Evolutionary conservation across 2,888 invertebrate species (phyloP).

Genomic region (Drosophila anomelani): DNA sequence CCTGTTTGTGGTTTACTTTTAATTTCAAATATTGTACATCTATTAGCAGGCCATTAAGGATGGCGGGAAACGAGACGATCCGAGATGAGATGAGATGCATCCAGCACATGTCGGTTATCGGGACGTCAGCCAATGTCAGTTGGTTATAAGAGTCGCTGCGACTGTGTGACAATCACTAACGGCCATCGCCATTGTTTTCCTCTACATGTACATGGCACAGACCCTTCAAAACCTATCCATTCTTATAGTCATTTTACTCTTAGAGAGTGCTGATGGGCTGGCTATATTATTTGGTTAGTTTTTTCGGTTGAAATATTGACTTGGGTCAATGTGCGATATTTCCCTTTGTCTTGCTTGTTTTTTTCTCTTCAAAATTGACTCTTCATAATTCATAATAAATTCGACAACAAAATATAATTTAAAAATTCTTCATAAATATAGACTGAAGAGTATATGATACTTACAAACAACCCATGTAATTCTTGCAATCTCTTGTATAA

Average conservation of each 20-base stretch:
- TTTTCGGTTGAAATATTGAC: too few relatives aligned
- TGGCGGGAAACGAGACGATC: conserved; percentile 23
- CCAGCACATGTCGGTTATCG: conserved; percentile 73
- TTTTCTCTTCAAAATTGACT: too few relatives aligned
- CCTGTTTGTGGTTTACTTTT: conserved; percentile 66
- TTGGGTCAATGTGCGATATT: too few relatives aligned
- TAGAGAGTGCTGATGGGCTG: not conserved
- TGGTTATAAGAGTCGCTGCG: conserved; percentile 30
- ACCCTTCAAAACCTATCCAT: conserved; percentile 10
- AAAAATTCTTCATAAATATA: too few relatives aligned
- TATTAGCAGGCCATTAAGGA: conserved; percentile 65
- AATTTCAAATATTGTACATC: conserved; percentile 62
- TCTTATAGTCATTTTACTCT: conserved; percentile 3
- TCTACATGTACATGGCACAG: conserved; percentile 18
- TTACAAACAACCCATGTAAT: not conserved
- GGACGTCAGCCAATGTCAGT: conserved; percentile 69
- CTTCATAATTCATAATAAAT: too few relatives aligned
- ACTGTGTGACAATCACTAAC: conserved; percentile 66
- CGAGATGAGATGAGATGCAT: conserved; percentile 51
- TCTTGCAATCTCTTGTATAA: not conserved
- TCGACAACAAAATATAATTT: too few relatives aligned
- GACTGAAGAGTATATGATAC: too few relatives aligned
- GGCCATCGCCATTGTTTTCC: conserved; percentile 68
- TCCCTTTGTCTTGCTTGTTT: too few relatives aligned
- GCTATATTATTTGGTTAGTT: not conserved